Conservation (phyloP, 1,140 invertebrate genomes). For the Xylocopa sonorina region DNA sequence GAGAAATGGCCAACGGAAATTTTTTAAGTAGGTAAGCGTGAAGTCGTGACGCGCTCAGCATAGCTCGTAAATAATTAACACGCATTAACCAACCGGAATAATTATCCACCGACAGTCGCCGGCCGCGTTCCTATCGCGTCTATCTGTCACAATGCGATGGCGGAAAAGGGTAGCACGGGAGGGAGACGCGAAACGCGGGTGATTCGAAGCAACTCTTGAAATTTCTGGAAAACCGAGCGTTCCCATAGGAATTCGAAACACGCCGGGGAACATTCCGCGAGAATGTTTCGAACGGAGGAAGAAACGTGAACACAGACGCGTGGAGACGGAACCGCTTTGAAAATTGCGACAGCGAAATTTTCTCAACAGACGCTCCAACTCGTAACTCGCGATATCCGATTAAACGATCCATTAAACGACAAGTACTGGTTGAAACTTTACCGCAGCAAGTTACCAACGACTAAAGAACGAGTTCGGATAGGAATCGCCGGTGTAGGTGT, state of each 20-base stretch:
- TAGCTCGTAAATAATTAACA: constrained; percentile 44
- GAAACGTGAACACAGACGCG: neutral
- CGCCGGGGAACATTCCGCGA: neutral
- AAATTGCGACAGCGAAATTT: constrained; percentile 38
- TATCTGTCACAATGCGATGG: no score
- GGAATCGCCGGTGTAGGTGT: constrained; percentile 18
- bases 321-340: neutral
- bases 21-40: constrained; percentile 1
- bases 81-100: constrained; percentile 49
- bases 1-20: constrained; percentile 50
- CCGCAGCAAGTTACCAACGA: constrained; percentile 44
- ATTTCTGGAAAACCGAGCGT: neutral
- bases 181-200: neutral
- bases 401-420: constrained; percentile 56
- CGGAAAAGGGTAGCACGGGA: no score
- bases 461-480: constrained; percentile 43
- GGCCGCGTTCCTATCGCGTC: neutral
- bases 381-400: constrained; percentile 44
- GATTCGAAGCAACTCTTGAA: neutral
- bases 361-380: neutral
- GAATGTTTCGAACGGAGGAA: neutral
- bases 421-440: constrained; percentile 30
- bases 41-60: constrained; percentile 15
- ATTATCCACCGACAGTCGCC: constrained; percentile 40
- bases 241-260: neutral